Evolutionary conservation across 1,140 invertebrate genomes (phyloP), one percentile per base, ranked within the genome.

Genomic region (Bactericera cockerelli): DNA sequence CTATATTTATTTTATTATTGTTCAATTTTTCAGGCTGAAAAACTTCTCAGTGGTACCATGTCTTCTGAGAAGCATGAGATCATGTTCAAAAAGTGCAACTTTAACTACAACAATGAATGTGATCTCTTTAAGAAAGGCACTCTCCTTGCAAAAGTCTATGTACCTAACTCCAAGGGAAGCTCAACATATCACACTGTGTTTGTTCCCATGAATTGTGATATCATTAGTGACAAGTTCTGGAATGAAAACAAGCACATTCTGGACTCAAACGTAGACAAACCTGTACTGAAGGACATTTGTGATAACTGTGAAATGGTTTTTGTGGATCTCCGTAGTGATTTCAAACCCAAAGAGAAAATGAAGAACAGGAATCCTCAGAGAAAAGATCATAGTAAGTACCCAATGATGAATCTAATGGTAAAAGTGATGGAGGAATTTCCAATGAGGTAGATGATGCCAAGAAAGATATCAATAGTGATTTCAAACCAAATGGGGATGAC

Each of bases 1-100:
- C n/a, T n/a, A n/a, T n/a, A 39, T 42, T 54, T 19, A 26, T 1
- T 11, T 25, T 22, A 19, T 56, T 62, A 59, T 38, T 57, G 14
- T 58, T 26, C 61, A n/a, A n/a, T n/a, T 42, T 76, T 77, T 64
- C 63, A 87, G 80, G 90, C 93, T 22, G 83, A 94, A 72, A 79
- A 87, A 69, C 74, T 77, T 67, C 74, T 98, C 21, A 81, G 82
- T 71, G 89, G 90, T 3, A 95, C 93, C 22, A 69, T 93, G 1
- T 84, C 91, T 11, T 77, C 81, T 26, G 88, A 95, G 65, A 97
- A 98, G 75, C 94, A 98, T 78, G 94, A 98, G 74, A 78, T 98
- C 42, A 75, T 98, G 26, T 98, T 91, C 70, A 80, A 83, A 66
- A 79, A 92, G 65, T 97, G 94, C 75, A 80, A 81, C 54, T 87